phyloP scores from a whole-genome alignment of 2,113 vertebrate genomes.

The Chlorodrepanis virens region DNA sequence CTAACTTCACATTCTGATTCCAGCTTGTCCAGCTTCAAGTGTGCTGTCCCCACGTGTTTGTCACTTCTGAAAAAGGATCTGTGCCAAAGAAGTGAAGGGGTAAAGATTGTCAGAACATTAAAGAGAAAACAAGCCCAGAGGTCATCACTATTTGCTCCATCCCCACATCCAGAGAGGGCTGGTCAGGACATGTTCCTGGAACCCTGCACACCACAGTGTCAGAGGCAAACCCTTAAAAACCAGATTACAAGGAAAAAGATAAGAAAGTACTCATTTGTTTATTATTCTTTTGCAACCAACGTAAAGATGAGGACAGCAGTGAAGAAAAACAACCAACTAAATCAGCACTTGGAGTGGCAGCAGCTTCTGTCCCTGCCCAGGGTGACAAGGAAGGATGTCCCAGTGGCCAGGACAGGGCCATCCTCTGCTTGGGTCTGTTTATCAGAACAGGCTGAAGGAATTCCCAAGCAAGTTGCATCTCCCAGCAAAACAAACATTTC shows the following conservation, averaged over 20 bases:
- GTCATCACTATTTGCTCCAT: neutral
- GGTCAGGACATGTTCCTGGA: neutral
- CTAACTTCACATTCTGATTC: constrained; percentile 91
- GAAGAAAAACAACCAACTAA: neutral
- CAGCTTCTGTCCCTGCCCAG: neutral
- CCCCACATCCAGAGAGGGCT: neutral
- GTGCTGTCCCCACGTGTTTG: constrained; percentile 88
- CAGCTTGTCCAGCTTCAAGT: constrained; percentile 90
- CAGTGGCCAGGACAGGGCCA: neutral
- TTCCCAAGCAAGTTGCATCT: neutral
- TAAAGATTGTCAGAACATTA: neutral
- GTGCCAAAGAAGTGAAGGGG: neutral
- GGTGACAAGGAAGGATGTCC: neutral
- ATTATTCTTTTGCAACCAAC: neutral
- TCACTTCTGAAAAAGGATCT: constrained; percentile 95
- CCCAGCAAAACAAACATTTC: neutral
- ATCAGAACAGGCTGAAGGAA: neutral
- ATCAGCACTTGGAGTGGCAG: neutral
- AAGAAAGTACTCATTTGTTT: neutral
- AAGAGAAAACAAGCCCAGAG: neutral
- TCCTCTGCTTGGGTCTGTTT: neutral
- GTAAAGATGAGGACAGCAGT: neutral
- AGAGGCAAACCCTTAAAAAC: neutral
- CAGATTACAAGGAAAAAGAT: neutral
- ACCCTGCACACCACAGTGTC: neutral